Base-by-base conservation (phyloP, 1,140 invertebrate genomes). In the Doryteuthis pealeii region DNA sequence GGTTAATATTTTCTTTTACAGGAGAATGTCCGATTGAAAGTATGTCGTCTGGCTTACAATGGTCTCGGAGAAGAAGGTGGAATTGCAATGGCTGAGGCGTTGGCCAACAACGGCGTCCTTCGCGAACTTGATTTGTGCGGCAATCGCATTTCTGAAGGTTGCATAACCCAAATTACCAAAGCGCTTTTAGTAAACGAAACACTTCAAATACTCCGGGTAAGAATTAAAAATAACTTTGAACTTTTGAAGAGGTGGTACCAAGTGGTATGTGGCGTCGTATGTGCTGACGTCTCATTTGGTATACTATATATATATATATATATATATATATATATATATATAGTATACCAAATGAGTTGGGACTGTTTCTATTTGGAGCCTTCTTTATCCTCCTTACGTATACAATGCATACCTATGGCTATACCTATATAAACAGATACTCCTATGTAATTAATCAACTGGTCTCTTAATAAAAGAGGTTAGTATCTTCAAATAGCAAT, bases 11-110 rank as follows among this genome's bases (percentile, higher is more conserved):
- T 62, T 65, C 33, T 71, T 18, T 78, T 73, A 35, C 73, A 88
- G 85, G 87, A 88, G 78, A 88, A 88, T 70, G 82, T 88, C 30
- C 76, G 86, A 22, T 71, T 88, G 58, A 88, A 87, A 74, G 76
- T 77, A 1, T 86, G 84, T 35, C 82, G 84, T 70, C 76, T 88
- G 32, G 80, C 85, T 18, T 88, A 85, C 83, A 88, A 88, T 77
- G 87, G 87, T 0, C 86, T 88, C 72, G 87, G 83, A 14, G 71
- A 77, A 18, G 82, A 86, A 73, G 87, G 86, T 35, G 87, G 87
- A 6, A 73, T 76, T 35, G 85, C 84, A 0, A 75, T 88, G 14
- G 86, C 84, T 2, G 87, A 87, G 43, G 86, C 85, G 1, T 71
- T 88, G 28, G 68, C 76, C 28, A 76, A 75, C 40, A 88, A 88